These are phyloP conservation scores for Mimumesa dahlbomi DNA, from an alignment of 2,888 invertebrate species.

Conservation along the genomic window DNA sequence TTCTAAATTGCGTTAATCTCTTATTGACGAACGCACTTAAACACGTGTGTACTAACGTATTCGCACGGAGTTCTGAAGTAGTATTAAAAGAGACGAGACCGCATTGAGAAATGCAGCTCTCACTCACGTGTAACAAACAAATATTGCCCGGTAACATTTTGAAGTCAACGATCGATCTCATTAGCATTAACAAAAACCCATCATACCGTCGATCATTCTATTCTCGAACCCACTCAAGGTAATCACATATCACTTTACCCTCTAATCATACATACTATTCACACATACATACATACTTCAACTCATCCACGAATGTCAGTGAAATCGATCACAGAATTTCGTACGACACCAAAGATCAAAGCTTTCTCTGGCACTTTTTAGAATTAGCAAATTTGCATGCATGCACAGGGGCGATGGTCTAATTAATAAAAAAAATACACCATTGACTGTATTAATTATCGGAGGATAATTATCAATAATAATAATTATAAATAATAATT, in stretches of 20 bases:
- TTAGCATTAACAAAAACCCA: too few relatives aligned
- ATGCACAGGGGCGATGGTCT: slow-evolving; percentile 26
- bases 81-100: slow-evolving; percentile 27
- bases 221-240: too few relatives aligned
- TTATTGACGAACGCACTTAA: slow-evolving; percentile 27
- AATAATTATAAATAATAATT: too few relatives aligned
- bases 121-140: too few relatives aligned
- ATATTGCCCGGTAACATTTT: slow-evolving; percentile 42
- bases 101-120: too few relatives aligned
- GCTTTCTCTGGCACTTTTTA: slow-evolving; percentile 34
- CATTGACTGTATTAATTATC: too few relatives aligned
- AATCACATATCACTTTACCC: too few relatives aligned
- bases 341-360: slow-evolving; percentile 21
- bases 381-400: slow-evolving; percentile 45
- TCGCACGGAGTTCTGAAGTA: slow-evolving; percentile 53
- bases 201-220: too few relatives aligned
- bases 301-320: slow-evolving; percentile 5
- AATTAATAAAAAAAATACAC: too few relatives aligned
- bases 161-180: slow-evolving; percentile 30
- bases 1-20: slow-evolving; percentile 13
- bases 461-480: too few relatives aligned
- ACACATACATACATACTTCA: neutral
- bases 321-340: slow-evolving; percentile 25
- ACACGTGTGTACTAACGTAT: slow-evolving; percentile 44
- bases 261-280: too few relatives aligned